Percentiles rank a stretch among this genome's conserved stretches.
These are phyloP conservation scores for Holothuria glaberrima DNA, from an alignment of 35 echinoderm and acorn worm species.

Conservation along the genomic window DNA sequence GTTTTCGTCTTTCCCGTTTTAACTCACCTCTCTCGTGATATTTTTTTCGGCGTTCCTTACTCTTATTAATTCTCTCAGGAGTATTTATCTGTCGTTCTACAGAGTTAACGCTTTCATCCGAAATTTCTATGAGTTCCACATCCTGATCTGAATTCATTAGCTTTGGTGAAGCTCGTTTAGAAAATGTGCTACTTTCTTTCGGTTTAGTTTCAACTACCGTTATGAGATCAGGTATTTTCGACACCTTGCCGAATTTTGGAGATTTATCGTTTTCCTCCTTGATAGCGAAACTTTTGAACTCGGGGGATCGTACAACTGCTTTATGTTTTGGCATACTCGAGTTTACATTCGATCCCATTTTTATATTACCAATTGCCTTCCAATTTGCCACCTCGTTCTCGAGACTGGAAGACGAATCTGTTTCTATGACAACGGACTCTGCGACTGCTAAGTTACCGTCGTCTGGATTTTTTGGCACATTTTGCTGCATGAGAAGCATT, in stretches of 20 bases:
- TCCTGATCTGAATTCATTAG: neutral
- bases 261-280: neutral
- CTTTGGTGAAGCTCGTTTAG: neutral
- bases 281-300: neutral
- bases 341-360: neutral
- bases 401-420: slow-evolving; percentile 21
- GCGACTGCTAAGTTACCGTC: neutral
- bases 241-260: neutral
- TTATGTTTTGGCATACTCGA: slow-evolving; percentile 1
- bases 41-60: neutral
- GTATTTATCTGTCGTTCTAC: slow-evolving; percentile 44
- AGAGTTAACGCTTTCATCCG: neutral
- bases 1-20: neutral
- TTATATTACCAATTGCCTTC: neutral
- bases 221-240: slow-evolving; percentile 1
- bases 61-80: neutral
- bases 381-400: neutral
- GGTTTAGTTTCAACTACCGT: neutral
- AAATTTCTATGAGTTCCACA: slow-evolving; percentile 32
- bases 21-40: no score
- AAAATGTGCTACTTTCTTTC: neutral
- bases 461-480: no score
- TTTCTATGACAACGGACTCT: slow-evolving; percentile 12
- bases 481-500: neutral
- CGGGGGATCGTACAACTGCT: neutral